These are phyloP conservation scores for Diabrotica balteata DNA, from an alignment of 2,888 invertebrate species.

Conservation along the genomic window DNA sequence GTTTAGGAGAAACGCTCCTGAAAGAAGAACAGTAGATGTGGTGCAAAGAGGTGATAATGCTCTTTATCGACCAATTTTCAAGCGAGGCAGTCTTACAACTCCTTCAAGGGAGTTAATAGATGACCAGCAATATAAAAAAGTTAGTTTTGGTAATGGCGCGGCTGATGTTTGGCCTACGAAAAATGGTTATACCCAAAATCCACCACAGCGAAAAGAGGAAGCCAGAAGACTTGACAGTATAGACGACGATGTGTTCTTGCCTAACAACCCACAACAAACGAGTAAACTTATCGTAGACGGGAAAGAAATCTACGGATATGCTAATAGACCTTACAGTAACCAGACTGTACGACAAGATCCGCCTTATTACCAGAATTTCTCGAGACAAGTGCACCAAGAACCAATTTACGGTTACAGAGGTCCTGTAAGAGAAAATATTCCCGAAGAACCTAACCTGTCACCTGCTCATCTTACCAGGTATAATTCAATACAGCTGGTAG, in stretches of 20 bases:
- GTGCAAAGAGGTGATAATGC: slow-evolving; percentile 32
- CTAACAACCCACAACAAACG: slow-evolving; percentile 35
- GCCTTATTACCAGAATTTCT: slow-evolving; percentile 21
- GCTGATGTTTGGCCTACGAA: slow-evolving; percentile 61
- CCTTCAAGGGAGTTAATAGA: slow-evolving; percentile 49
- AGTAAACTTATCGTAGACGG: slow-evolving; percentile 24
- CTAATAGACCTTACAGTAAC: slow-evolving; percentile 28
- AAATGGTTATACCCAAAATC: slow-evolving; percentile 59
- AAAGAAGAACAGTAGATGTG: slow-evolving; percentile 46
- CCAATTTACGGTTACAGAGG: slow-evolving; percentile 14
- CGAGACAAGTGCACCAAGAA: slow-evolving; percentile 21
- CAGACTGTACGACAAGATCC: slow-evolving; percentile 29
- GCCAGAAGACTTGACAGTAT: slow-evolving; percentile 42
- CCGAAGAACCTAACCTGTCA: slow-evolving; percentile 32
- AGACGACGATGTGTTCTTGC: slow-evolving; percentile 56
- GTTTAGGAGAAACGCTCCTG: slow-evolving; percentile 46
- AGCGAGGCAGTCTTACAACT: slow-evolving; percentile 62
- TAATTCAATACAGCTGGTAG: slow-evolving; percentile 43
- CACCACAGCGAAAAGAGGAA: slow-evolving; percentile 54
- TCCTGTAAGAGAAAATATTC: slow-evolving; percentile 25
- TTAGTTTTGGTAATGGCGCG: slow-evolving; percentile 58
- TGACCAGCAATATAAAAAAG: slow-evolving; percentile 60
- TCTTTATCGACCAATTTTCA: slow-evolving; percentile 61
- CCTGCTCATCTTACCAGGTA: slow-evolving; percentile 27
- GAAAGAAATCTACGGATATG: slow-evolving; percentile 34